Evolutionary conservation across 2,888 invertebrate genomes (phyloP), one percentile per base, ranked within the genome.

Genomic region (Eristalinus sepulchralis): DNA sequence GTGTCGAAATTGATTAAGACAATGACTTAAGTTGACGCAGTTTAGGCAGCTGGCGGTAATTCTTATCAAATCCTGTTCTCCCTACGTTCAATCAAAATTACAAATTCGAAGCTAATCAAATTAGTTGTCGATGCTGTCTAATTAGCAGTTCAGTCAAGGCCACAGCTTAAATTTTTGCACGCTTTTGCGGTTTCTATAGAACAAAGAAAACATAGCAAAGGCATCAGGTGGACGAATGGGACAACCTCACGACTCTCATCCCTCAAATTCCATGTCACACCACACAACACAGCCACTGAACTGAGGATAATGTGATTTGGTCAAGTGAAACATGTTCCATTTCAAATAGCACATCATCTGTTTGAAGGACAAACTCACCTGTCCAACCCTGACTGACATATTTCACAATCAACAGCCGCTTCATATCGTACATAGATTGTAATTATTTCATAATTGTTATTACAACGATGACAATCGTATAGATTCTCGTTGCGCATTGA

Each of bases 401-500:
- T 47, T 47, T n/a, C 17, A 5, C 47, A 47, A 47, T 8, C n/a
- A 47, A 8, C 5, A 8, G 17, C n/a, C 9, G 6, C 17, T 8
- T n/a, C 8, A 17, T 27, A 47, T 47, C 6, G 8, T 4, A 17
- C 60, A 60, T 31, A 31, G 5, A 27, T 27, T 60, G 27, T 2
- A 60, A 27, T 60, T 60, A 60, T 24, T 17, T 22, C 27, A 24
- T 20, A 59, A 47, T 47, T 39, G n/a, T 17, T 47, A 5, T 27
- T 3, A 27, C 27, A 5, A 27, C 5, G 27, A 27, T 5, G 5
- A 17, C 47, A 17, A 17, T 8, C 17, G 47, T 6, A 5, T 33
- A 24, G 59, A 59, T 70, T 60, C 60, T 27, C 34, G 17, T 27
- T 60, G 71, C 24, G 22, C 62, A 53, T 63, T 72, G 72, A 72